A percentile compares a stretch with the other conserved stretches of the same genome.
Conservation (phyloP, 2,888 invertebrate genomes). For the Didymodactylos carnosus region DNA sequence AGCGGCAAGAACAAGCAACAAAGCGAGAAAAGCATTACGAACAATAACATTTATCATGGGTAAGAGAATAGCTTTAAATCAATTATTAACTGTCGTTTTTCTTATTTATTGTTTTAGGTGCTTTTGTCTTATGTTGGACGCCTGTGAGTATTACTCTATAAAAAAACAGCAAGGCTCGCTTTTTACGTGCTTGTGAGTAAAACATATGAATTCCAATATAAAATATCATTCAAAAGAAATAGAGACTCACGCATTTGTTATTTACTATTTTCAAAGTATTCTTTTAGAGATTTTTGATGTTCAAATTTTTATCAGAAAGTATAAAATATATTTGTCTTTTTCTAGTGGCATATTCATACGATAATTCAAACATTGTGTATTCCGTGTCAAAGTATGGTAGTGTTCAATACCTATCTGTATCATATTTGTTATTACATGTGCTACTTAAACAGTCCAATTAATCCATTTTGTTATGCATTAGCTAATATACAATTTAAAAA, state of each 20-base stretch:
- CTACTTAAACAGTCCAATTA: slow-evolving; percentile 93
- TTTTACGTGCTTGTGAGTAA: background rate
- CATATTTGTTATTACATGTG: slow-evolving; percentile 46
- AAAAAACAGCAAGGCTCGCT: background rate
- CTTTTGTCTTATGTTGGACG: slow-evolving; percentile 79
- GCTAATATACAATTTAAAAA: slow-evolving; percentile 98
- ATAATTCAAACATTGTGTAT: background rate
- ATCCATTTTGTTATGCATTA: slow-evolving; percentile 94
- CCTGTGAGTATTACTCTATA: slow-evolving; percentile 38
- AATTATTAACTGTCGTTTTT: too few relatives aligned
- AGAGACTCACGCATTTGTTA: too few relatives aligned
- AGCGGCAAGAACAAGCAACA: slow-evolving; percentile 20
- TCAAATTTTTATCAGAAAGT: background rate
- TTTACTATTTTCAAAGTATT: too few relatives aligned
- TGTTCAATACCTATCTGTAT: slow-evolving; percentile 37
- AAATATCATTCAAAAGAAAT: too few relatives aligned
- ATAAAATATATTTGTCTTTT: background rate
- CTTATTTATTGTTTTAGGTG: too few relatives aligned
- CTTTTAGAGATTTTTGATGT: too few relatives aligned
- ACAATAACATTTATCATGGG: slow-evolving; percentile 97
- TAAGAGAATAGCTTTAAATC: too few relatives aligned
- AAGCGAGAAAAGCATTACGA: slow-evolving; percentile 87
- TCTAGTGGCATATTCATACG: background rate
- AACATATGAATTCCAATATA: too few relatives aligned
- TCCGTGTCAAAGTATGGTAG: background rate